Evolutionary conservation across 1,140 invertebrate species (phyloP), one percentile per base, ranked within the genome.

Genomic region (Listronotus bonariensis): DNA sequence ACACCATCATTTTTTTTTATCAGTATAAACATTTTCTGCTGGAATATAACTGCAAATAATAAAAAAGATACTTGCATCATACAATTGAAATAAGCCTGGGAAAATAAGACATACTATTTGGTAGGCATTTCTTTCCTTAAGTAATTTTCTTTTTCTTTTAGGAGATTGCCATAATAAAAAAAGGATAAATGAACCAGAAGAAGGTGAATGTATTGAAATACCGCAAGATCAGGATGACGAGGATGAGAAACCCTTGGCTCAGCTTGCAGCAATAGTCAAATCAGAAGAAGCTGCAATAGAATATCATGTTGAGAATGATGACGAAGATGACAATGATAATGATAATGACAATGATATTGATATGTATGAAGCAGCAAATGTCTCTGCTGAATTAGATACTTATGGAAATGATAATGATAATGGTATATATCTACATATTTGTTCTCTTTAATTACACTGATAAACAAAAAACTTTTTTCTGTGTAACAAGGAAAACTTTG

Each of bases 211-310:
- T 17, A 56, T 55, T 48, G 52, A 64, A 54, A 56, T 64, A 8
- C 53, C n/a, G 9, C 52, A 56, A 56, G 51, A 64, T 41, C 17
- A 64, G 11, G 52, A 64, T 34, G 51, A 65, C 10, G 62, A 68
- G 20, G 67, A 68, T 52, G 62, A 64, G 42, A 67, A 61, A 55
- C 51, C 65, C 1, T 26, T 67, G 15, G 34, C 57, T 10, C 12
- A 60, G 18, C 14, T 55, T n/a, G 57, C 45, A 12, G 36, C 49
- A 8, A 36, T 61, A 15, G 52, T 55, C 6, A 61, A 60, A 18
- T 45, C 58, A 7, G 52, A 61, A 55, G 45, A 62, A 26, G 26
- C n/a, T 18, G 38, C 41, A 20, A n/a, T 34, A 40, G 26, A 60
- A 15, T 38, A 42, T 53, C 56, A 12, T 11, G 38, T 41, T 15